Conservation (phyloP, 2,888 invertebrate species). For the Xestoiulus laeticollis region DNA sequence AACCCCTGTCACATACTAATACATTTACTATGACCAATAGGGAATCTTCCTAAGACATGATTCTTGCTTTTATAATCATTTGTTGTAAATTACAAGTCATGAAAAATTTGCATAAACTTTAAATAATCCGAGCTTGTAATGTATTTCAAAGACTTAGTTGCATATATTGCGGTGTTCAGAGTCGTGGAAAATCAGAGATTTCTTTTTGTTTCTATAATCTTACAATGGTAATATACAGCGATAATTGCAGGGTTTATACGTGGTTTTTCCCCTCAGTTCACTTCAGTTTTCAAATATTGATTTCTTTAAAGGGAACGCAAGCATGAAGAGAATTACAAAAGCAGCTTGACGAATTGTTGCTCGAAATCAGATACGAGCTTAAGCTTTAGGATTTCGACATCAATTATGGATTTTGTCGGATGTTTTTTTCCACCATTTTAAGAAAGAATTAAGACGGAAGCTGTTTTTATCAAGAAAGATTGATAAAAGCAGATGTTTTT, state of each 20-base stretch:
- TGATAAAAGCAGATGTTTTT: background rate
- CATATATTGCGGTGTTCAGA: background rate
- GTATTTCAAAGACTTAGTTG: no score
- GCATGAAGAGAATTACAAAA: background rate
- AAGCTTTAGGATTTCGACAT: background rate
- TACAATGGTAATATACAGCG: background rate
- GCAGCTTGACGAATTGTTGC: background rate
- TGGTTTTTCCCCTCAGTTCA: background rate
- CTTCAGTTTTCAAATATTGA: background rate
- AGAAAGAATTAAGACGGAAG: background rate
- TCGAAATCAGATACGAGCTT: background rate
- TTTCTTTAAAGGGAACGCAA: background rate
- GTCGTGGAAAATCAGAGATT: background rate
- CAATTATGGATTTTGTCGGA: background rate
- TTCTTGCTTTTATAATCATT: no score
- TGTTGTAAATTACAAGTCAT: no score
- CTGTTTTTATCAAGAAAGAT: background rate
- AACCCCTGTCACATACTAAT: no score
- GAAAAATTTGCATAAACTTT: no score
- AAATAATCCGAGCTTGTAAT: no score
- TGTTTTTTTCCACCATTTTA: background rate
- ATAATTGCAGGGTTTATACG: conserved; percentile 14
- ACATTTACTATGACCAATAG: no score
- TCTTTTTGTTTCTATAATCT: background rate
- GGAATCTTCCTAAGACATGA: no score